Evolutionary conservation across 1,140 invertebrate species (phyloP).

Genomic region (Calliopsis andreniformis): DNA sequence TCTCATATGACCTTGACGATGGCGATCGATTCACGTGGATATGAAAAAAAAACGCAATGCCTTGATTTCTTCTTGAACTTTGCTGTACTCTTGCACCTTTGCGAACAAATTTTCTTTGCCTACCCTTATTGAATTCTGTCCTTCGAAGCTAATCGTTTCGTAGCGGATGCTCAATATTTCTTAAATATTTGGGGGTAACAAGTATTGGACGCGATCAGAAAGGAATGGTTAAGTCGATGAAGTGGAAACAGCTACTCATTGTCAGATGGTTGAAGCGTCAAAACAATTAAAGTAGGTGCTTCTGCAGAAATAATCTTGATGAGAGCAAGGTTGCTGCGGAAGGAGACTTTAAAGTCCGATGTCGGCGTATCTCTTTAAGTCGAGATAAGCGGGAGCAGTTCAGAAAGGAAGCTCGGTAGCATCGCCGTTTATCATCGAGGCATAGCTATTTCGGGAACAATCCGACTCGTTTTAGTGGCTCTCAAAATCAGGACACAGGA

Average conservation of each 20-base stretch:
- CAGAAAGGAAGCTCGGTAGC: conserved; percentile 15
- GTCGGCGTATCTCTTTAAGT: conserved; percentile 42
- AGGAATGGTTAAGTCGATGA: not conserved
- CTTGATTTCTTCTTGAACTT: not conserved
- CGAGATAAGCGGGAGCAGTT: conserved; percentile 30
- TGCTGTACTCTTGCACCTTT: not conserved
- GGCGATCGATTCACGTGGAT: not conserved
- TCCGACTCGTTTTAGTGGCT: conserved; percentile 41
- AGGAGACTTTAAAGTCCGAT: conserved; percentile 31
- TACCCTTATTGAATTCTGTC: too few relatives aligned
- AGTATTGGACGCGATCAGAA: not conserved
- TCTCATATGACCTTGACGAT: conserved; percentile 7
- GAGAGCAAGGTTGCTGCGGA: conserved; percentile 16
- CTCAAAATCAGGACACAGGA: conserved; percentile 27
- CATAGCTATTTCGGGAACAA: conserved; percentile 37
- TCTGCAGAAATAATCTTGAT: conserved; percentile 41
- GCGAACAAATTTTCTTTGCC: too few relatives aligned
- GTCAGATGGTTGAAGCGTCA: conserved; percentile 4
- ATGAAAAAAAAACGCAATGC: not conserved
- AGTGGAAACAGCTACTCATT: not conserved
- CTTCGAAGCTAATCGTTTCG: too few relatives aligned
- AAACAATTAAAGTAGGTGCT: conserved; percentile 52
- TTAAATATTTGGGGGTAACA: too few relatives aligned
- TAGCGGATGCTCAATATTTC: too few relatives aligned
- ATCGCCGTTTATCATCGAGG: conserved; percentile 40